Percentiles rank a stretch among this genome's conserved stretches.
These are phyloP conservation scores for Drosophila guanche DNA, from an alignment of 1,140 invertebrate genomes.

Conservation along the genomic window DNA sequence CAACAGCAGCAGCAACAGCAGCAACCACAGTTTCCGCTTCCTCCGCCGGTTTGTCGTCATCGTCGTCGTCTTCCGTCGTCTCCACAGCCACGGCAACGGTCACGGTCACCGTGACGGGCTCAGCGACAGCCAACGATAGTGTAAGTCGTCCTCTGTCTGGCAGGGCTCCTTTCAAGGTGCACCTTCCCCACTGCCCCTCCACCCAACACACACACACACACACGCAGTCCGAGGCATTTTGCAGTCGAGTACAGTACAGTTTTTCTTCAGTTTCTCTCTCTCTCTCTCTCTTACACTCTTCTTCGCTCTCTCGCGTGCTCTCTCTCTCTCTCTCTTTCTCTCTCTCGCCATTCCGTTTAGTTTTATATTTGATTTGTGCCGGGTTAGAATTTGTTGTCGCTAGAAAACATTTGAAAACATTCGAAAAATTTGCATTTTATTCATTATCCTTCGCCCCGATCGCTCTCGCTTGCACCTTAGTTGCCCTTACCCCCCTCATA, in stretches of 20 bases:
- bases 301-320: background rate
- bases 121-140: conserved; percentile 59
- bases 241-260: conserved; percentile 13
- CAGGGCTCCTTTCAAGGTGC: conserved; percentile 9
- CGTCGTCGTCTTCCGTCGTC: conserved; percentile 40
- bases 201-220: too few species aligned
- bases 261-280: conserved; percentile 35
- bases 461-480: background rate
- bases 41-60: background rate
- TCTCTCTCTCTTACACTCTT: conserved; percentile 7
- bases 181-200: too few species aligned
- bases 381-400: conserved; percentile 7
- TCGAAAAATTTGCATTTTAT: background rate
- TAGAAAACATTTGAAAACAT: conserved; percentile 12
- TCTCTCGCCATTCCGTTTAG: conserved; percentile 9
- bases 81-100: conserved; percentile 24
- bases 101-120: conserved; percentile 26
- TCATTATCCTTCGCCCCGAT: conserved; percentile 10
- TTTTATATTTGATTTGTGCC: conserved; percentile 5
- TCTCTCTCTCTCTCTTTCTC: conserved; percentile 18
- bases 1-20: conserved; percentile 7
- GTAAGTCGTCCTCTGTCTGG: conserved; percentile 59
- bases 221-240: too few species aligned
- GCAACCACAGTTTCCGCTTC: conserved; percentile 6
- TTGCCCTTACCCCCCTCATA: too few species aligned